phyloP scores from a whole-genome alignment of 2,888 invertebrate species.

The Drosophila suboccidentalis region DNA sequence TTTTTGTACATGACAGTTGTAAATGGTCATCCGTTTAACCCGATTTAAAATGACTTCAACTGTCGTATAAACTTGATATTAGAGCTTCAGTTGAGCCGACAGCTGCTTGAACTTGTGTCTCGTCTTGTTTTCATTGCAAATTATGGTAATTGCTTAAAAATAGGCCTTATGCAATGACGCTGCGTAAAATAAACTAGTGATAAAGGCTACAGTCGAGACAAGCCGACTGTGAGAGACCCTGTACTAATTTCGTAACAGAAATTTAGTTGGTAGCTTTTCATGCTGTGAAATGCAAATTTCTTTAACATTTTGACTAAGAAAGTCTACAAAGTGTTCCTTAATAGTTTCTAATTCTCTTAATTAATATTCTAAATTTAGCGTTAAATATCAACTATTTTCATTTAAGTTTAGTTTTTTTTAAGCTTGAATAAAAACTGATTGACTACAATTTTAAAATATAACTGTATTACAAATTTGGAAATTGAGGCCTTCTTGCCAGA shows the following conservation, averaged over 20 bases:
- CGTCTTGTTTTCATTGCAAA: constrained; percentile 39
- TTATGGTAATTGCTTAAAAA: constrained; percentile 49
- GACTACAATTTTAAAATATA: background rate
- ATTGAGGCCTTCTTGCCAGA: background rate
- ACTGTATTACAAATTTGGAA: background rate
- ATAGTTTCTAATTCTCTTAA: no score
- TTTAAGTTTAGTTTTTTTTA: background rate
- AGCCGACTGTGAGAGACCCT: background rate
- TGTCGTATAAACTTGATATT: constrained; percentile 1
- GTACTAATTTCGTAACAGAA: no score
- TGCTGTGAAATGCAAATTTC: no score
- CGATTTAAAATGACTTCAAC: background rate
- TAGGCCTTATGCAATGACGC: constrained; percentile 24
- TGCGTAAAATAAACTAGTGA: constrained; percentile 32
- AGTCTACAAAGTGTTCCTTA: no score
- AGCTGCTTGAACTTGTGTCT: constrained; percentile 27
- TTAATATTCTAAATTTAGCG: no score
- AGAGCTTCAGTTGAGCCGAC: constrained; percentile 5
- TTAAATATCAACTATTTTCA: no score
- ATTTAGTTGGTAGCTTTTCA: no score
- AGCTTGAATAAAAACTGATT: no score
- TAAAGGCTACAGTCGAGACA: background rate
- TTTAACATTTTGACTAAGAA: no score
- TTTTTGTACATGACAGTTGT: background rate
- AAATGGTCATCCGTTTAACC: no score